A percentile compares a stretch with the other conserved stretches of the same genome.
phyloP scores from a whole-genome alignment of 2,888 invertebrate genomes.

The Digitonthophagus gazella region DNA sequence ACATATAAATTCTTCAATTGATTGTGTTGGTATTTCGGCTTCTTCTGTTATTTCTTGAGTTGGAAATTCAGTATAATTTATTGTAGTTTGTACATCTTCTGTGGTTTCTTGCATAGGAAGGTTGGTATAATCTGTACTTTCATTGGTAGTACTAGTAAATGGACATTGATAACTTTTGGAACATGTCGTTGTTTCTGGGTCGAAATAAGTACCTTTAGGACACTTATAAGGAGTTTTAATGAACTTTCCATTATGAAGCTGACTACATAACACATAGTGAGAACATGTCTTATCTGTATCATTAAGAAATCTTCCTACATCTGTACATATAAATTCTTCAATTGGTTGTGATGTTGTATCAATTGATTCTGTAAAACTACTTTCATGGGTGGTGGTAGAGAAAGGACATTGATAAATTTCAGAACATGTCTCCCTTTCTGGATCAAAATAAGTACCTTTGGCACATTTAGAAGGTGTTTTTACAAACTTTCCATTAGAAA shows the following conservation, averaged over 20 bases:
- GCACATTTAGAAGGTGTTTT: constrained; percentile 40
- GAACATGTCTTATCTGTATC: constrained; percentile 39
- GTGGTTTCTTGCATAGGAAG: too few relatives aligned
- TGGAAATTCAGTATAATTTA: too few relatives aligned
- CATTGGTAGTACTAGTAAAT: constrained; percentile 12
- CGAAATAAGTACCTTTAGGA: constrained; percentile 31
- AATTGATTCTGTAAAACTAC: neutral
- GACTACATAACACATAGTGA: constrained; percentile 33
- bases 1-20: constrained; percentile 26
- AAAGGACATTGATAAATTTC: neutral
- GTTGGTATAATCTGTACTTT: neutral
- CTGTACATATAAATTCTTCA: constrained; percentile 40
- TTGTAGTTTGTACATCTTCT: too few relatives aligned
- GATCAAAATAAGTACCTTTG: constrained; percentile 34
- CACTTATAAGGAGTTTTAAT: constrained; percentile 41
- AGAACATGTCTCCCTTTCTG: too few relatives aligned
- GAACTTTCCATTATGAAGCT: constrained; percentile 36
- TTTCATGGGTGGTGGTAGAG: neutral
- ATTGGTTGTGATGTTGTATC: neutral
- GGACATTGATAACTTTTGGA: constrained; percentile 8
- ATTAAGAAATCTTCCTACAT: constrained; percentile 51
- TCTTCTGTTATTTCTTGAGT: constrained; percentile 3
- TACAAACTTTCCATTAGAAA: constrained; percentile 38
- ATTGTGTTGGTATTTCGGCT: neutral
- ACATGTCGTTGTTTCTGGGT: constrained; percentile 33